Base-by-base conservation (phyloP, 2,888 invertebrate genomes). In the Hartigia nigra region DNA sequence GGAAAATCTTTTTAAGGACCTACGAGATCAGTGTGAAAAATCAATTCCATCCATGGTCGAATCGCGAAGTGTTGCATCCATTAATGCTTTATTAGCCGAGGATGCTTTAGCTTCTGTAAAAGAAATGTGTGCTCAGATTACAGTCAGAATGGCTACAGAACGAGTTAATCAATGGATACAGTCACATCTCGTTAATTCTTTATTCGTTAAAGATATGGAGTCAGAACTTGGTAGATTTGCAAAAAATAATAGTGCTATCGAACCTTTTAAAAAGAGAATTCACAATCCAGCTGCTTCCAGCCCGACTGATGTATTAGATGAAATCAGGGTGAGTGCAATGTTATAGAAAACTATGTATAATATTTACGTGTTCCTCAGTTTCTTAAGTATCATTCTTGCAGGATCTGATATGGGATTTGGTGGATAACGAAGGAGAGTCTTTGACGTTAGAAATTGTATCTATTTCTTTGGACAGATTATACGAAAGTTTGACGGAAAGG, bases 81-180 rank as follows among this genome's bases (percentile, higher is more conserved):
- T 92, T 76, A 92, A 92, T 34, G 91, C 93, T 1, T 87, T 95
- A 0, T 85, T 95, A 70, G 92, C 94, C 0, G 90, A 92, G 34
- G 94, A 94, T 81, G 92, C 93, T 31, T 88, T 93, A 39, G 85
- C 88, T 1, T 89, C 92, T 72, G 92, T 94, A 3, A 92, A 92
- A 82, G 88, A 91, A 36, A 93, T 93, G 72, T 95, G 94, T 82
- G 86, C 91, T 0, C 88, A 92, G 34, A 92, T 95, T 37, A 92
- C 94, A 1, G 89, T 89, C 0, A 92, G 93, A 82, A 92, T 92
- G 85, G 93, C 93, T 11, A 86, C 88, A 70, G 92, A 92, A 31
- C 92, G 94, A 76, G 92, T 94, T 34, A 88, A 92, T 74, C 92
- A 94, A 39, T 95, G 95, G 95, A 91, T 93, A 1, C 90, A 92